These are phyloP conservation scores for Drosophila emarginata DNA, from an alignment of 2,888 invertebrate genomes.

Conservation along the genomic window DNA sequence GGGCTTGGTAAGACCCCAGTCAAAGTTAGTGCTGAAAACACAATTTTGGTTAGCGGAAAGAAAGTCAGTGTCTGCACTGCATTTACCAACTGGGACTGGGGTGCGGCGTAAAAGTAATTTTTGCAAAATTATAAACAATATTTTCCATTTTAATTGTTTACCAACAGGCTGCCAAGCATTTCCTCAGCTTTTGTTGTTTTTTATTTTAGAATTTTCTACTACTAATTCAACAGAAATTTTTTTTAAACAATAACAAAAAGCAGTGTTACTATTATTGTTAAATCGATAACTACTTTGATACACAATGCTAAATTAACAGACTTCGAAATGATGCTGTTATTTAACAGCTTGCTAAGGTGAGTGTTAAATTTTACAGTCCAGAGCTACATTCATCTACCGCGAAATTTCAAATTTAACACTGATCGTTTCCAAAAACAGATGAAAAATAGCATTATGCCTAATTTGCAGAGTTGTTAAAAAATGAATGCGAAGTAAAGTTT, in stretches of 20 bases:
- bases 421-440: not conserved
- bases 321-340: not conserved
- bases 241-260: not conserved
- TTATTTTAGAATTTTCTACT: not conserved
- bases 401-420: not conserved
- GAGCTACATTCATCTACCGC: not conserved
- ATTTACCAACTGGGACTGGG: not conserved
- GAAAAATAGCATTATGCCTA: no score
- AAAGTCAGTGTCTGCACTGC: not conserved
- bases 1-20: slow-evolving; percentile 24
- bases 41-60: not conserved
- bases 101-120: slow-evolving; percentile 73
- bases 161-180: slow-evolving; percentile 19
- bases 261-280: not conserved
- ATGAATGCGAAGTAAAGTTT: not conserved
- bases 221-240: not conserved
- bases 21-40: slow-evolving; percentile 9
- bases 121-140: slow-evolving; percentile 77
- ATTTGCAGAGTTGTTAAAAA: not conserved
- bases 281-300: not conserved
- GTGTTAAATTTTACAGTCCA: not conserved
- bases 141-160: slow-evolving; percentile 72
- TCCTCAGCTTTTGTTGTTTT: not conserved
- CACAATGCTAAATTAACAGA: not conserved
- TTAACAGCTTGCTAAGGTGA: not conserved